Evolutionary conservation across 1,140 invertebrate genomes (phyloP), one percentile per base, ranked within the genome.

Genomic region (Carposina sasakii): DNA sequence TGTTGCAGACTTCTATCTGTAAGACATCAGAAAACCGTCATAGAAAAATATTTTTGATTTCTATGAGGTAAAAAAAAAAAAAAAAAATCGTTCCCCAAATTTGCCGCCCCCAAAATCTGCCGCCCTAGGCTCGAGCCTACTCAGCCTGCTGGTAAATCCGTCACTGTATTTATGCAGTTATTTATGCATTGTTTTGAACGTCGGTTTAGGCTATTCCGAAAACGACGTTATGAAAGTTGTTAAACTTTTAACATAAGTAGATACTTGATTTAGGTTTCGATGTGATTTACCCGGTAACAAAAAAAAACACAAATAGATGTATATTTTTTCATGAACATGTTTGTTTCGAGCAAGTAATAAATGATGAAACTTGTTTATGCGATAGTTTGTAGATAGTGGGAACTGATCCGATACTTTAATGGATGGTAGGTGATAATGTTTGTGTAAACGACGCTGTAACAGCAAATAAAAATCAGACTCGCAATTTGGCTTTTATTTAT

Each of bases 391-490:
- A 48, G 44, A 57, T 64, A 63, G 59, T 51, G 58, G 50, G 52
- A 52, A 65, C 62, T 68, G 53, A 63, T 71, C 72, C 63, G 70
- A 68, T 71, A 74, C 73, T 72, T 67, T 79, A 73, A 71, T 71
- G 68, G 69, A 76, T 67, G 65, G 60, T 76, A 82, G 76, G 68
- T 67, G 67, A 74, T 75, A 63, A 74, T 81, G 74, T 79, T 78
- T 79, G 72, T 81, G 81, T 74, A 78, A 79, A 62, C 63, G 70
- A 85, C 75, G 79, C 79, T 85, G 78, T 79, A 66, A 82, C 76
- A 85, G 81, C 83, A 85, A 85, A 84, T 79, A 83, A 72, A 81
- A 74, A 73, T 81, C 74, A 71, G 67, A 79, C 66, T 66, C 69
- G 69, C 55, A 64, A 44, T 30, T 24, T 48, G 24, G 48, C 59